Conservation (phyloP, 2,797 vertebrate genomes). For the Tangara arthus region DNA sequence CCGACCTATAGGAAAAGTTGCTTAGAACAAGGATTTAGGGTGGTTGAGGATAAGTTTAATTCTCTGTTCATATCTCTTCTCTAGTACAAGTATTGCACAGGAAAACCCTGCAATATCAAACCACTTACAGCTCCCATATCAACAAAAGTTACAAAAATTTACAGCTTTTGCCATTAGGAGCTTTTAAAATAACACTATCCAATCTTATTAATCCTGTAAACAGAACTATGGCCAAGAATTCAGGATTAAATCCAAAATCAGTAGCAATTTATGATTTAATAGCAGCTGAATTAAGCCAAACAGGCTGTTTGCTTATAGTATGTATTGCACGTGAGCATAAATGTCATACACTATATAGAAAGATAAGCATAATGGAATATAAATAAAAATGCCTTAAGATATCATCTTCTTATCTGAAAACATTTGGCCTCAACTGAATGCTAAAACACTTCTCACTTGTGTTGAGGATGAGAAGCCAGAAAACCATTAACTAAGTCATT, state of each 20-base stretch:
- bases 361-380: not conserved
- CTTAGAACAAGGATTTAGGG: not conserved
- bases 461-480: not conserved
- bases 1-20: not conserved
- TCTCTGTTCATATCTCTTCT: not conserved
- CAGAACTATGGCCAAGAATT: not conserved
- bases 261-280: not conserved
- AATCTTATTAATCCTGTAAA: not conserved
- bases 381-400: not conserved
- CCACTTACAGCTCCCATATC: not conserved
- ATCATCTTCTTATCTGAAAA: conserved; percentile 5
- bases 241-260: not conserved
- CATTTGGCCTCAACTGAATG: conserved; percentile 4
- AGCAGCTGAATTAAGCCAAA: not conserved
- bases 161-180: not conserved
- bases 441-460: conserved; percentile 3
- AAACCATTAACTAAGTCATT: conserved; percentile 48
- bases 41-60: not conserved
- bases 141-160: not conserved
- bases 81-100: not conserved
- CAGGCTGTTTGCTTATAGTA: not conserved
- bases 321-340: not conserved
- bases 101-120: not conserved
- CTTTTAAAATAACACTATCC: not conserved
- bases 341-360: not conserved